Base-by-base conservation (phyloP, 2,888 invertebrate genomes). In the Drosophila rellima region DNA sequence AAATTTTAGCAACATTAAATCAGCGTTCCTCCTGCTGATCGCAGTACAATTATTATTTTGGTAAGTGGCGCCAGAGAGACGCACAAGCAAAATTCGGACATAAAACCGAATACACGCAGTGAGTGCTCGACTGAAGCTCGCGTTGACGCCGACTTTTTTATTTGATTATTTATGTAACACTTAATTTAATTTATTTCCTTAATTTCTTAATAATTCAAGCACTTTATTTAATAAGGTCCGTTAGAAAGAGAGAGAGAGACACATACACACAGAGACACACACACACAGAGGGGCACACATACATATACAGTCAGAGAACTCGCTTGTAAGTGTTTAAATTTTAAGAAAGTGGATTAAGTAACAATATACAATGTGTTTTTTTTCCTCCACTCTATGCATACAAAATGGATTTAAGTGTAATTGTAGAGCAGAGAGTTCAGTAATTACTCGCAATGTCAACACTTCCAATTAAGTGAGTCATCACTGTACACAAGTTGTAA, bases 311-410 rank as follows among this genome's bases (percentile, higher is more conserved):
- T 31, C 18, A 65, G 42, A 55, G 78, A 78, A 73, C 78, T 75
- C 75, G 75, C 51, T 65, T 52, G 52, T 76, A 78, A 78, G 78
- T 76, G 78, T 76, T 78, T 78, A 83, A 84, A 54, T 60, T 56
- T 63, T 82, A 88, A 83, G 85, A 61, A 54, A 70, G 57, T 59
- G 67, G 69, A 68, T 66, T 78, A 78, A 78, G 78, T 50, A 69
- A 61, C 55, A 33, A 80, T 13, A 79, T 47, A 64, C 31, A 52
- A 39, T 39, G 50, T 51, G 60, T 52, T 68, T 74, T 79, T 71
- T 75, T 60, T 39, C 37, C 51, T 33, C 33, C 35, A 4, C 54
- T 51, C 45, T 42, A 42, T n/a, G 13, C 47, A 57, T 69, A 48
- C 56, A 48, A 23, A 52, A 50, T 42, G 51, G 31, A 26, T 56